Conservation (phyloP, 2,888 invertebrate genomes). For the Pristionchus japonicus region DNA sequence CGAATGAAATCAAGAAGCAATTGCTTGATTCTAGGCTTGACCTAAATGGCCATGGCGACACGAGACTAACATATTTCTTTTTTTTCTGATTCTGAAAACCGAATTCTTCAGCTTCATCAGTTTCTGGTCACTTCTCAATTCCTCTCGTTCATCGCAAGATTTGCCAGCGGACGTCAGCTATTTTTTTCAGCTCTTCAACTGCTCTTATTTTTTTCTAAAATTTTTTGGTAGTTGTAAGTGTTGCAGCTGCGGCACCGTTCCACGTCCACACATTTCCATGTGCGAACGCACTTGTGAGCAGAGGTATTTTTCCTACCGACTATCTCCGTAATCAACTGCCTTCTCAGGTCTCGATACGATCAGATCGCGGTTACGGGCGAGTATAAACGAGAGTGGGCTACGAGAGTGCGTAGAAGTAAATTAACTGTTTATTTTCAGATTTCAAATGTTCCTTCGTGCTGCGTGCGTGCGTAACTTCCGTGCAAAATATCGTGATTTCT, state of each 20-base stretch:
- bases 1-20: too few species aligned
- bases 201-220: neutral
- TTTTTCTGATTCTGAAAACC: too few species aligned
- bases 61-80: neutral
- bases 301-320: conserved; percentile 12
- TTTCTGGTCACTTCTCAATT: conserved; percentile 29
- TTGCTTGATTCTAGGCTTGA: too few species aligned
- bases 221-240: too few species aligned
- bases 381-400: conserved; percentile 13
- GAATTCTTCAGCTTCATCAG: neutral
- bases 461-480: conserved; percentile 32
- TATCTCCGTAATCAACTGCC: too few species aligned
- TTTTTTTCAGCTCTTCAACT: neutral
- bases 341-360: conserved; percentile 33
- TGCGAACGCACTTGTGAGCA: conserved; percentile 31
- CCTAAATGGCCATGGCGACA: too few species aligned
- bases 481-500: neutral
- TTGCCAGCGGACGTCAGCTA: neutral
- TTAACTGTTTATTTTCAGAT: neutral
- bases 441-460: conserved; percentile 33
- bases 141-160: conserved; percentile 23
- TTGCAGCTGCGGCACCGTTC: neutral
- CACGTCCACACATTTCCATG: conserved; percentile 17
- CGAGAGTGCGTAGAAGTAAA: neutral
- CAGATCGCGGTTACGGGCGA: conserved; percentile 20